Evolutionary conservation across 2,113 vertebrate genomes (phyloP).

Genomic region (Halcyon malimbica): DNA sequence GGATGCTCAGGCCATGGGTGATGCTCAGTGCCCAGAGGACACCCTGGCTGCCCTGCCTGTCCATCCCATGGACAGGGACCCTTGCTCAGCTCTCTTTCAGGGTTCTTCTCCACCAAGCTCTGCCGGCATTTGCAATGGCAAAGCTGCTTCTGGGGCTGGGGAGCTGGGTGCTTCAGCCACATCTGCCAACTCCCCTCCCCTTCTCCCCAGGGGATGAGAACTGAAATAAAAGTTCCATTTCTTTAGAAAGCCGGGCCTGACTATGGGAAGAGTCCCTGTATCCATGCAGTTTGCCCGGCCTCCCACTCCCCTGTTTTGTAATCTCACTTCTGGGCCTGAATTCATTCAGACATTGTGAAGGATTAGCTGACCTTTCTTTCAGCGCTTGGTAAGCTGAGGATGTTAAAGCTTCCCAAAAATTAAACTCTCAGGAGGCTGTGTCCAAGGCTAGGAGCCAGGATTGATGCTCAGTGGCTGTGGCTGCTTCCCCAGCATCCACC

Average conservation of each 20-base stretch:
- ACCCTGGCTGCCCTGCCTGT: rapidly evolving
- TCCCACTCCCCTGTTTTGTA: slow-evolving; percentile 38
- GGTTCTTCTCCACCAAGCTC: neutral
- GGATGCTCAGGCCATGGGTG: rapidly evolving
- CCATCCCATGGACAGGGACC: rapidly evolving
- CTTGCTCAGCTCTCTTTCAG: neutral
- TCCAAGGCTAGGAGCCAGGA: neutral
- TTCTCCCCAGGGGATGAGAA: neutral
- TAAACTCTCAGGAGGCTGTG: slow-evolving; percentile 59
- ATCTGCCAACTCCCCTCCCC: neutral
- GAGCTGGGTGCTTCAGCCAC: neutral
- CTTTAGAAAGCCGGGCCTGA: slow-evolving; percentile 42
- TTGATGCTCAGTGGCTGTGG: neutral
- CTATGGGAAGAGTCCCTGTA: slow-evolving; percentile 54
- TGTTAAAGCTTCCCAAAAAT: slow-evolving; percentile 73
- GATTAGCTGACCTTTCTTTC: slow-evolving; percentile 77
- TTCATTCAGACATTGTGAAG: slow-evolving; percentile 56
- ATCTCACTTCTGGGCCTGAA: slow-evolving; percentile 67
- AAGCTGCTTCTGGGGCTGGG: neutral
- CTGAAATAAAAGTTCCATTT: slow-evolving; percentile 54
- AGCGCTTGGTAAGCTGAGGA: slow-evolving; percentile 54
- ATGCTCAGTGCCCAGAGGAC: neutral
- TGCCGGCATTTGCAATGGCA: neutral
- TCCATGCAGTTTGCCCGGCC: slow-evolving; percentile 44
- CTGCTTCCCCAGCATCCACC: neutral